phyloP scores from a whole-genome alignment of 2,797 vertebrate species.

The Eidolon dupreanum region DNA sequence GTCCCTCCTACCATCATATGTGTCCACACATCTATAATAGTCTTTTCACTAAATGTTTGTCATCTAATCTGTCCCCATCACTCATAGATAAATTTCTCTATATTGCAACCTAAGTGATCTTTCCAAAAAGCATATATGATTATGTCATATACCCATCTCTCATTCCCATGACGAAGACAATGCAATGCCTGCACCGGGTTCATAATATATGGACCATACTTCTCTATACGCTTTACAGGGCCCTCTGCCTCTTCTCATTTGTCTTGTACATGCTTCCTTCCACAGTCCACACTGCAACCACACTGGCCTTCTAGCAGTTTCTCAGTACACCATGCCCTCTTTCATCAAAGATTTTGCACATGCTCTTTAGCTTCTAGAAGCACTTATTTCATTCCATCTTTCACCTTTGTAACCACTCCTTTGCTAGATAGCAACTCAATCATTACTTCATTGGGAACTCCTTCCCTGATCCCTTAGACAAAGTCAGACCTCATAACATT shows the following conservation, averaged over 20 bases:
- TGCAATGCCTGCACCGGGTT: background rate
- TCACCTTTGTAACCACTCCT: background rate
- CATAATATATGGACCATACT: background rate
- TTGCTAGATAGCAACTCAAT: background rate
- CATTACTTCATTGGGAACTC: background rate
- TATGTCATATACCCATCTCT: background rate
- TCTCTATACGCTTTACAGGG: background rate
- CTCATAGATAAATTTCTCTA: background rate
- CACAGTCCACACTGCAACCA: background rate
- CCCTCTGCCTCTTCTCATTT: background rate
- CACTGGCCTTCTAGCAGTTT: background rate
- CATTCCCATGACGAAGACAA: background rate
- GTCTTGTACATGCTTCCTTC: background rate
- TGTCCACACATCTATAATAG: background rate
- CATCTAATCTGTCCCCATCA: background rate
- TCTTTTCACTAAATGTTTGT: background rate
- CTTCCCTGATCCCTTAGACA: background rate
- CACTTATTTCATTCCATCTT: background rate
- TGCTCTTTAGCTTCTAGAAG: background rate
- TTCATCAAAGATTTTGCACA: background rate
- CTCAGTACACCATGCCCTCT: background rate
- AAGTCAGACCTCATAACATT: background rate
- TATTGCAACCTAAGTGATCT: background rate
- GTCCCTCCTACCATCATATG: background rate
- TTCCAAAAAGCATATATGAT: background rate